Conservation (phyloP, 2,888 invertebrate species). For the Orthosia gracilis region DNA sequence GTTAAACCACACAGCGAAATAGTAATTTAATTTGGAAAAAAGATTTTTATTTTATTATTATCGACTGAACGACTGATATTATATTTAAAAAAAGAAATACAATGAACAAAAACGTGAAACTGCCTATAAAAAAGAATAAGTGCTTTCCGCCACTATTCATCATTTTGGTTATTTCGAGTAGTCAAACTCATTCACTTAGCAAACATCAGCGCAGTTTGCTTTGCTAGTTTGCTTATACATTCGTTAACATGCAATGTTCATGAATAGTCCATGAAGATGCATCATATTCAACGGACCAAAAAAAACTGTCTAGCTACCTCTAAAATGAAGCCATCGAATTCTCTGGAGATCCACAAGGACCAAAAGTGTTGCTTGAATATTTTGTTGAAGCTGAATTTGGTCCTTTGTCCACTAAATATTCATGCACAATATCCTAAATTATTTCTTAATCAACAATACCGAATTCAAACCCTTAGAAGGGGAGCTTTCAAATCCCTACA, state of each 20-base stretch:
- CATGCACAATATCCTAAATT: neutral
- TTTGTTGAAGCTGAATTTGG: slow-evolving; percentile 6
- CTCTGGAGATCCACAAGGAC: slow-evolving; percentile 2
- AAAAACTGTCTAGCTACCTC: slow-evolving; percentile 19
- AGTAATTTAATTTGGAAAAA: too few species aligned
- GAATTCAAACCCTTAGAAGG: neutral
- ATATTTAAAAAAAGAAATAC: neutral
- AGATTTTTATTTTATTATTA: too few species aligned
- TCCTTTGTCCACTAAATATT: slow-evolving; percentile 12
- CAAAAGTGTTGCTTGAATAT: slow-evolving; percentile 15
- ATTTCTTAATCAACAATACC: slow-evolving; percentile 15
- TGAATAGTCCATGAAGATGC: slow-evolving; percentile 52
- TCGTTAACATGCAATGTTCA: slow-evolving; percentile 52
- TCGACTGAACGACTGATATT: neutral
- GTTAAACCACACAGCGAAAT: too few species aligned
- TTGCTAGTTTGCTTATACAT: slow-evolving; percentile 34
- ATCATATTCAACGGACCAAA: slow-evolving; percentile 35
- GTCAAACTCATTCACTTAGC: slow-evolving; percentile 61
- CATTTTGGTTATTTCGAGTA: slow-evolving; percentile 43
- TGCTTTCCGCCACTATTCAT: slow-evolving; percentile 23
- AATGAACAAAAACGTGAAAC: neutral
- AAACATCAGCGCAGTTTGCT: slow-evolving; percentile 51
- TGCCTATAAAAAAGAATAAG: slow-evolving; percentile 9
- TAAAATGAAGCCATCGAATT: slow-evolving; percentile 33
- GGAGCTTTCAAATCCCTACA: neutral